These are phyloP conservation scores for Diarsia mendica DNA, from an alignment of 2,888 invertebrate species.

Conservation along the genomic window DNA sequence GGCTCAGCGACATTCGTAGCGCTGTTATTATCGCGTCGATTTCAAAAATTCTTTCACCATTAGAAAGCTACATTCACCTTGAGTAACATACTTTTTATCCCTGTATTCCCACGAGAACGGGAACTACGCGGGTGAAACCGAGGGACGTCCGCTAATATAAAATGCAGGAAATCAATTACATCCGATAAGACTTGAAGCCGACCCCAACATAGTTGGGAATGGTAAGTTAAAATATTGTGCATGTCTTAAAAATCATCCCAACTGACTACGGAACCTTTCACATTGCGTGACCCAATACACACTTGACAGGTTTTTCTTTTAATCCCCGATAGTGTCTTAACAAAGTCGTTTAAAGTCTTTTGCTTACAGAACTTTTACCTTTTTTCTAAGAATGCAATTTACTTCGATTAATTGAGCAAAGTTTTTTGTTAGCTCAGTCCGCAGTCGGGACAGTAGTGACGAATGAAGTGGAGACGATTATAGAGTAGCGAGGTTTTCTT, in stretches of 20 bases:
- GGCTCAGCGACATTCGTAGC: no score
- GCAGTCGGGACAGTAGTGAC: conserved; percentile 15
- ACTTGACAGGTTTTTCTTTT: conserved; percentile 38
- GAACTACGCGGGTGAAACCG: no score
- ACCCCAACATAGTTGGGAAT: no score
- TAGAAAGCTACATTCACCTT: no score
- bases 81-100: no score
- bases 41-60: no score
- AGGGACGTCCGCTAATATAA: no score
- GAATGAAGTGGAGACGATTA: conserved; percentile 10
- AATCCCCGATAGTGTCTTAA: conserved; percentile 54
- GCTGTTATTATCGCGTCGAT: no score
- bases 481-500: not conserved
- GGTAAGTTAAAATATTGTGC: not conserved
- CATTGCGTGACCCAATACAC: no score
- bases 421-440: conserved; percentile 51
- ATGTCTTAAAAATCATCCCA: not conserved
- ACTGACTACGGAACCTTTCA: not conserved
- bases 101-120: no score
- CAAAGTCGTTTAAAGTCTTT: conserved; percentile 59
- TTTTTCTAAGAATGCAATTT: conserved; percentile 59
- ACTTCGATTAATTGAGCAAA: conserved; percentile 63
- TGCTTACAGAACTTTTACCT: conserved; percentile 30
- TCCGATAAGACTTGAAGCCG: no score
- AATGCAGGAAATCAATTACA: no score